Evolutionary conservation across 2,888 invertebrate genomes (phyloP).

Genomic region (Mellilla xanthometata): DNA sequence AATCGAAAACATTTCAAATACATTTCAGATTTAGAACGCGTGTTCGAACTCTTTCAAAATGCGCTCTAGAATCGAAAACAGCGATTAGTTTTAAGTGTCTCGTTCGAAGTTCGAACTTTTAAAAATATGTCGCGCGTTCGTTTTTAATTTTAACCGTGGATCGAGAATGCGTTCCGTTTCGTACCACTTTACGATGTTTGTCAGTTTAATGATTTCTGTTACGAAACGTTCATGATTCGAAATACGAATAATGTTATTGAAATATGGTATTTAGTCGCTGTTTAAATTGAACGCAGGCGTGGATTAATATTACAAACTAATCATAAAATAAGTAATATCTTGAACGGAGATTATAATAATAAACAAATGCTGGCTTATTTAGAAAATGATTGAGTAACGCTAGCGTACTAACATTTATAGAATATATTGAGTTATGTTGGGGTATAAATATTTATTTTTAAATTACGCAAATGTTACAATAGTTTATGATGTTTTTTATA

Average conservation of each 20-base stretch:
- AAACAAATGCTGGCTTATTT: slow-evolving; percentile 9
- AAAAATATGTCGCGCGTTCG: slow-evolving; percentile 80
- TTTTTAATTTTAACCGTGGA: slow-evolving; percentile 68
- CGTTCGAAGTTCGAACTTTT: slow-evolving; percentile 70
- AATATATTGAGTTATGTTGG: no score
- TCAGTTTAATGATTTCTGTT: slow-evolving; percentile 32
- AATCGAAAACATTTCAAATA: slow-evolving; percentile 77
- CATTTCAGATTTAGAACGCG: slow-evolving; percentile 76
- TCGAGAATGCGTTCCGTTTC: slow-evolving; percentile 70
- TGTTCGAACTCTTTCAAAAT: slow-evolving; percentile 74
- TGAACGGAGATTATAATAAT: slow-evolving; percentile 21
- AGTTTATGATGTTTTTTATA: no score
- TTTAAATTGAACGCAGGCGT: slow-evolving; percentile 38
- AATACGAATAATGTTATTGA: slow-evolving; percentile 1
- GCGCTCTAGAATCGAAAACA: slow-evolving; percentile 79
- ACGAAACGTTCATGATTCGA: slow-evolving; percentile 8
- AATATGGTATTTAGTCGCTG: slow-evolving; percentile 32
- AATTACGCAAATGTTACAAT: no score
- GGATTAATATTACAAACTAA: slow-evolving; percentile 26
- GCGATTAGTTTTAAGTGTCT: slow-evolving; percentile 80
- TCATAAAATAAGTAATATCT: slow-evolving; percentile 27
- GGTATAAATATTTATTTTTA: no score
- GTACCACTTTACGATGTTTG: slow-evolving; percentile 75
- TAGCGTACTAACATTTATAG: no score
- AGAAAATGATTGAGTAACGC: background rate